Evolutionary conservation across 1,140 invertebrate species (phyloP).

Genomic region (Dinoponera quadriceps): DNA sequence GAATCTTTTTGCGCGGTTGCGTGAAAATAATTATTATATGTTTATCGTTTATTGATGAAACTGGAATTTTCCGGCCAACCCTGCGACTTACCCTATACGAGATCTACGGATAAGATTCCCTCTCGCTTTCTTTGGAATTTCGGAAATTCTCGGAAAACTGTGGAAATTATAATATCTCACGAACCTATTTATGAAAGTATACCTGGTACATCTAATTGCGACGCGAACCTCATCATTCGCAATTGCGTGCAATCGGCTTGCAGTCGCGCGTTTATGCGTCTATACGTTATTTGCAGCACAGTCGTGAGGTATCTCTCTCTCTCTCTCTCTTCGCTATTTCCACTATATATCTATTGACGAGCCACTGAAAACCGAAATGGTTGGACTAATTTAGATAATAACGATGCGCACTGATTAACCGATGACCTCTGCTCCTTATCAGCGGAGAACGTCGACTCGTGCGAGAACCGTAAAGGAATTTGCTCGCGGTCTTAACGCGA

Average conservation of each 20-base stretch:
- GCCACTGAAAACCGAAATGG: neutral
- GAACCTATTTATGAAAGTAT: conserved; percentile 13
- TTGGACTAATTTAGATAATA: neutral
- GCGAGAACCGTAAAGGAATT: neutral
- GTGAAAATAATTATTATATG: no score
- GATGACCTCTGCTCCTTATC: neutral
- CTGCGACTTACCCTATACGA: no score
- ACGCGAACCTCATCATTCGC: conserved; percentile 27
- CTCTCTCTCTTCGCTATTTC: neutral
- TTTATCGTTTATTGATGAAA: no score
- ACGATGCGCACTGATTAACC: conserved; percentile 4
- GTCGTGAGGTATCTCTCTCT: conserved; percentile 6
- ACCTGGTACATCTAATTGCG: conserved; percentile 5
- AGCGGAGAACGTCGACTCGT: neutral
- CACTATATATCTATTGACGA: neutral
- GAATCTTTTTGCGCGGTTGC: no score
- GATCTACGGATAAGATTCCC: no score
- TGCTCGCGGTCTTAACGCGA: neutral
- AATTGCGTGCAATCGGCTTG: conserved; percentile 10
- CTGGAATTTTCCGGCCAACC: no score
- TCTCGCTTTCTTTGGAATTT: neutral
- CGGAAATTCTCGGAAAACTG: neutral
- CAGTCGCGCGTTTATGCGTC: conserved; percentile 22
- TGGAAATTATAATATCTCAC: neutral
- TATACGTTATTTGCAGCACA: conserved; percentile 14